These are phyloP conservation scores for Leucoraja ocellata DNA, from an alignment of 2,797 vertebrate genomes.

Conservation along the genomic window DNA sequence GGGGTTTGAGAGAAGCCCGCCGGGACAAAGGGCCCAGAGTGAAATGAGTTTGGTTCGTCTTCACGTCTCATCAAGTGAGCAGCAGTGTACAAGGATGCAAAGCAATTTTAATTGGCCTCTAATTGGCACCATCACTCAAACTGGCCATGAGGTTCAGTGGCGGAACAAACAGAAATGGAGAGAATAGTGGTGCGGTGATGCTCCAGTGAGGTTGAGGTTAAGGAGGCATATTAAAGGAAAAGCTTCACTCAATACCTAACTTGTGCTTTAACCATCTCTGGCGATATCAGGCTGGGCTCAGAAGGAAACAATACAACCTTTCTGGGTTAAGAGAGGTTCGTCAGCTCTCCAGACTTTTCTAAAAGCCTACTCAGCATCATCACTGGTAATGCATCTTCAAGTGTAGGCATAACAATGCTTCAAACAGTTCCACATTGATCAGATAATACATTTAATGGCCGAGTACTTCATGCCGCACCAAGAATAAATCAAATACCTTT, in stretches of 20 bases:
- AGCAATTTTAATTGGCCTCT: not conserved
- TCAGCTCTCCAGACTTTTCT: not conserved
- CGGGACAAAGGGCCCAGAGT: not conserved
- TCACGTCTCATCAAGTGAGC: not conserved
- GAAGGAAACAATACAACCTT: conserved; percentile 25
- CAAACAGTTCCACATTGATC: conserved; percentile 66
- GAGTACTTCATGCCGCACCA: conserved; percentile 55
- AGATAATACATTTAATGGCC: conserved; percentile 59
- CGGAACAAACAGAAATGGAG: not conserved
- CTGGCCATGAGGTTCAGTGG: not conserved
- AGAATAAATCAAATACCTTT: conserved; percentile 75
- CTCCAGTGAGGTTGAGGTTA: not conserved
- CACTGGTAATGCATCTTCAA: conserved; percentile 69
- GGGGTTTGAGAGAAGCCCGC: not conserved
- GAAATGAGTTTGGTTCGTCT: not conserved
- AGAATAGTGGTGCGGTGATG: not conserved
- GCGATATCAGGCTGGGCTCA: not conserved
- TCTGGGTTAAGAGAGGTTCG: not conserved
- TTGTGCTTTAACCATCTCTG: not conserved
- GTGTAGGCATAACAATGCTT: conserved; percentile 64
- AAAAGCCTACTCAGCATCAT: not conserved
- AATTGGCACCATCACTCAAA: not conserved
- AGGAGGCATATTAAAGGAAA: not conserved
- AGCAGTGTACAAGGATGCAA: not conserved
- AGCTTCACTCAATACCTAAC: not conserved